Evolutionary conservation across 1,140 invertebrate genomes (phyloP), one percentile per base, ranked within the genome.

Genomic region (Brachionus manjavacas): DNA sequence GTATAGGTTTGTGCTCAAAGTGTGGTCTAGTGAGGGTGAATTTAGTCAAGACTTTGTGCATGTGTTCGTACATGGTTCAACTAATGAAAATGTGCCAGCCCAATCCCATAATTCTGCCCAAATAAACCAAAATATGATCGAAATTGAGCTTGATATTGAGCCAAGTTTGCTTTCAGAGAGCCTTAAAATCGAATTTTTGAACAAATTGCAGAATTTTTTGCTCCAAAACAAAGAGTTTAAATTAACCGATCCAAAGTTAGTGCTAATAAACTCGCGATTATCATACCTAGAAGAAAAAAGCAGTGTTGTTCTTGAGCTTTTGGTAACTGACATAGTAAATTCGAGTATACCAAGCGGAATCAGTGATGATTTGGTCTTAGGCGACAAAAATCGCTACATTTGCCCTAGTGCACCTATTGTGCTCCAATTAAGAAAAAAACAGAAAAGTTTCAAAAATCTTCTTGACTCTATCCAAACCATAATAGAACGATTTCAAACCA

Each of bases 31-130:
- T 46, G 31, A 81, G 16, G 41, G 41, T 8, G 49, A 81, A 81
- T 64, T 81, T 43, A 81, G 79, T 28, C 79, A 81, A 81, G 79
- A 81, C 20, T 41, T 81, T 41, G 52, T 64, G 8, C 52, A 46
- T 64, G 79, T 81, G 1, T 64, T 41, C 31, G 79, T 81, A 20
- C 79, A 81, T 20, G 41, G 79, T 14, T 41, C 52, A 46, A n/a
- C 9, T 39, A 25, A 64, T 35, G 52, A 64, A 64, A 81, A 64
- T 12, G 2, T 43, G 35, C 12, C 28, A 49, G 16, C 25, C 39
- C 2, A 64, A 20, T 11, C 16, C 0, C 8, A 16, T 20, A 41
- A 72, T 20, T 2, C 31, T 7, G 25, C 31, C 11, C 23, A 35
- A 11, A 39, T 81, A 41, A 68, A 81, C 31, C 16, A 68, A 12